Evolutionary conservation across 2,888 invertebrate species (phyloP), one percentile per base, ranked within the genome.

Genomic region (Trichopoda pennipes): DNA sequence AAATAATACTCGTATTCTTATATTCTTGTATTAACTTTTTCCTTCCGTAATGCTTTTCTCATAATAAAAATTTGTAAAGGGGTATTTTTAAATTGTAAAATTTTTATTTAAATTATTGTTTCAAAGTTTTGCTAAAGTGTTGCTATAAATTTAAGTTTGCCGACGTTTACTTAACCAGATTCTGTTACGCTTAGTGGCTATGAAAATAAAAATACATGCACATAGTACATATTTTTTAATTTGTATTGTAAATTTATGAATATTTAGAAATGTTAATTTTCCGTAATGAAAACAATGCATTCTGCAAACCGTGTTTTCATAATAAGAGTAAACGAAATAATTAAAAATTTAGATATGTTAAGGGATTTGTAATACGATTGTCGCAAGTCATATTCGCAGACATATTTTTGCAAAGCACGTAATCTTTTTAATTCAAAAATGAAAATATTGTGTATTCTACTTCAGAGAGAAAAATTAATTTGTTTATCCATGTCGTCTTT

Each of bases 261-360:
- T 28, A 28, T 28, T 28, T 28, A 28, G 38, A 38, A 38, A 38
- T 38, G 38, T 12, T 38, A 38, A 38, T 38, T 38, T 38, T 38
- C 1, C 12, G 38, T 4, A 44, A 44, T 44, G 16, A 44, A 44
- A 66, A n/a, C 19, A 21, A 49, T 38, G 12, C 12, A 38, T 64
- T 42, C n/a, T 42, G 17, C n/a, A 51, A 55, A 38, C 42, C n/a
- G 19, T 70, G 12, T 69, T 44, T 53, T 47, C 19, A 21, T 14
- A 53, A 51, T 55, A 9, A 28, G 56, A 77, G 23, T 56, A 49
- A 64, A 70, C 32, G 7, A 32, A 72, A 19, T 56, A 23, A 3
- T n/a, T 73, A 23, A 60, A 66, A 66, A 69, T 69, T 75, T 64
- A 53, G 58, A 64, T 70, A 53, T 80, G 61, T 69, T 69, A 51